phyloP scores from a whole-genome alignment of 1,140 invertebrate genomes.

The Pantala flavescens region DNA sequence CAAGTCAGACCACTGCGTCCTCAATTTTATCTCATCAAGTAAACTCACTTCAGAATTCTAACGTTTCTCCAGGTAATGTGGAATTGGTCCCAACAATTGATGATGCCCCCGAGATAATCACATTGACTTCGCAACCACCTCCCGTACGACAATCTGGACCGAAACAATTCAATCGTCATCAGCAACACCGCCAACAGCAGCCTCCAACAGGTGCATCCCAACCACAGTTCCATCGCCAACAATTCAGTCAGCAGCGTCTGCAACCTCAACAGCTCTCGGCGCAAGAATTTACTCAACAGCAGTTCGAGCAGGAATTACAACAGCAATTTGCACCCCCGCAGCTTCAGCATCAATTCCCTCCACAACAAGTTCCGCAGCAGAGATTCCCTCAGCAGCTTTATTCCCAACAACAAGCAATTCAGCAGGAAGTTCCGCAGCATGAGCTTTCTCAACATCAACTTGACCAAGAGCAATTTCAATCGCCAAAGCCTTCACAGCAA shows the following conservation, averaged over 20 bases:
- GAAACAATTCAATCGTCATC: neutral
- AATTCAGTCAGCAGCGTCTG: neutral
- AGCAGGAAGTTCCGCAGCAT: neutral
- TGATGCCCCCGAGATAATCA: neutral
- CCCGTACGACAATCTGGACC: neutral
- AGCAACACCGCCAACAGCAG: neutral
- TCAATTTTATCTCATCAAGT: slow-evolving; percentile 44
- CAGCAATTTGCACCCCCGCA: neutral
- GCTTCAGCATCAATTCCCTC: neutral
- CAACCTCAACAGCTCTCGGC: neutral
- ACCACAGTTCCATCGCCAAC: neutral
- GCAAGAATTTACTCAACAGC: neutral
- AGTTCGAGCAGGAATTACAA: neutral
- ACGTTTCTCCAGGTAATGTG: slow-evolving; percentile 24
- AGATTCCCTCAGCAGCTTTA: neutral
- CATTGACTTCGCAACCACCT: neutral
- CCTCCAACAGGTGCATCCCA: no score
- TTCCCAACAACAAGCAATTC: neutral
- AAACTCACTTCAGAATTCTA: slow-evolving; percentile 45
- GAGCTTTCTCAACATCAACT: neutral
- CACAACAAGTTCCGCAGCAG: neutral
- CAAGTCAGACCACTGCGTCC: neutral
- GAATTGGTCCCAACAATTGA: neutral
- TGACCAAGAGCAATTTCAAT: neutral
- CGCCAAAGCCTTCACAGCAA: neutral